phyloP scores from a whole-genome alignment of 1,140 invertebrate genomes.

The Ruditapes philippinarum region DNA sequence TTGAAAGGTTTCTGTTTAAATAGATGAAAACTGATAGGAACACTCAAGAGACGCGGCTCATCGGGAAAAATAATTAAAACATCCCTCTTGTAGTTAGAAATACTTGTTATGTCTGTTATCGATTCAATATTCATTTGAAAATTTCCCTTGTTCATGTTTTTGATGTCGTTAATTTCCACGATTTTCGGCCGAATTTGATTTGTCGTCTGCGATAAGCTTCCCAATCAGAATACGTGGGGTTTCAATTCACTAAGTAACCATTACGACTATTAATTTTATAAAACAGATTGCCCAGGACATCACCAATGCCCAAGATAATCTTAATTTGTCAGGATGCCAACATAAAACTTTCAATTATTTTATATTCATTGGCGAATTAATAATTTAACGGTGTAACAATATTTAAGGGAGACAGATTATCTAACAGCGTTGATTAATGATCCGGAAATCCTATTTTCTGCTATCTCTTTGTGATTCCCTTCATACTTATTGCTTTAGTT shows the following conservation, averaged over 20 bases:
- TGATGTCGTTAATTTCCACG: slow-evolving; percentile 60
- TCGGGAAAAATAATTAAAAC: slow-evolving; percentile 56
- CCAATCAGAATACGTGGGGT: background rate
- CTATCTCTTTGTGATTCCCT: background rate
- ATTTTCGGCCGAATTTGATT: slow-evolving; percentile 48
- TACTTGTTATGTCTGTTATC: slow-evolving; percentile 50
- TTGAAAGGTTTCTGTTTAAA: slow-evolving; percentile 60
- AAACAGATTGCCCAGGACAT: slow-evolving; percentile 54
- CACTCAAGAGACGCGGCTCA: slow-evolving; percentile 33
- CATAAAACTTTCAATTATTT: slow-evolving; percentile 15
- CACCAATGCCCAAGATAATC: slow-evolving; percentile 16
- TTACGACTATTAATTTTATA: slow-evolving; percentile 60
- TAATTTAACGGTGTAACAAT: slow-evolving; percentile 40
- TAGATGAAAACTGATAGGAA: slow-evolving; percentile 56
- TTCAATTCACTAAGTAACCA: slow-evolving; percentile 65
- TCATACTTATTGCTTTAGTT: background rate
- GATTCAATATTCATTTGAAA: slow-evolving; percentile 56
- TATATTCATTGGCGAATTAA: slow-evolving; percentile 26
- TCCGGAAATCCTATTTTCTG: background rate
- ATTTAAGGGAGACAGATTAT: slow-evolving; percentile 24
- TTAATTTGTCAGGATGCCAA: slow-evolving; percentile 27
- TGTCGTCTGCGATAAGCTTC: background rate
- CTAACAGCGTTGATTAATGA: background rate
- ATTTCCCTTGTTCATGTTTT: slow-evolving; percentile 57
- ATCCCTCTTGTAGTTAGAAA: slow-evolving; percentile 48